Evolutionary conservation across 2,797 vertebrate genomes (phyloP).

Genomic region (Acridotheres tristis): DNA sequence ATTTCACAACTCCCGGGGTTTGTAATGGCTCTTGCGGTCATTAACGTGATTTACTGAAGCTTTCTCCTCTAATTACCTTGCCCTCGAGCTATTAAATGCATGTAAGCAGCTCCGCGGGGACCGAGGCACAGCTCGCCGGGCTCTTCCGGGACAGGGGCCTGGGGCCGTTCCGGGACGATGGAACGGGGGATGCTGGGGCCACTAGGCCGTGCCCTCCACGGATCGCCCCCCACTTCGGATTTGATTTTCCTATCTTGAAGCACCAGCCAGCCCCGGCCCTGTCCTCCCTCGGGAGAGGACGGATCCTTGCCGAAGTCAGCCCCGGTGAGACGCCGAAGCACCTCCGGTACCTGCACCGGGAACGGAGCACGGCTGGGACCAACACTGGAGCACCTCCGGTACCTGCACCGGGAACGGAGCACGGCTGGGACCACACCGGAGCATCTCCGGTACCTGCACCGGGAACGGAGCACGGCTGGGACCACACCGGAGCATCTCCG

Average conservation of each 20-base stretch:
- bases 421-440: not conserved
- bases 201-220: not conserved
- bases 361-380: not conserved
- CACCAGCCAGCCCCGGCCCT: not conserved
- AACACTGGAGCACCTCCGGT: too few species aligned
- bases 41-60: slow-evolving; percentile 61
- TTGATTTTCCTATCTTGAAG: not conserved
- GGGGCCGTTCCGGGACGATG: not conserved
- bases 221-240: not conserved
- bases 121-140: not conserved
- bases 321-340: not conserved
- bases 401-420: not conserved
- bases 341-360: not conserved
- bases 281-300: too few species aligned
- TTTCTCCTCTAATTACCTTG: slow-evolving; percentile 56
- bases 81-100: slow-evolving; percentile 29
- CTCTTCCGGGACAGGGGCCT: fast-evolving
- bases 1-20: slow-evolving; percentile 11
- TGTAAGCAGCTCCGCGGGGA: slow-evolving; percentile 4
- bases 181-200: not conserved
- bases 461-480: not conserved
- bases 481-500: too few species aligned
- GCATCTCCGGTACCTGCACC: not conserved
- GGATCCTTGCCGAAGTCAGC: not conserved
- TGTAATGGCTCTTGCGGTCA: slow-evolving; percentile 52